Conservation (phyloP, 2,797 vertebrate genomes). For the Neosilurus mollespiculum region DNA sequence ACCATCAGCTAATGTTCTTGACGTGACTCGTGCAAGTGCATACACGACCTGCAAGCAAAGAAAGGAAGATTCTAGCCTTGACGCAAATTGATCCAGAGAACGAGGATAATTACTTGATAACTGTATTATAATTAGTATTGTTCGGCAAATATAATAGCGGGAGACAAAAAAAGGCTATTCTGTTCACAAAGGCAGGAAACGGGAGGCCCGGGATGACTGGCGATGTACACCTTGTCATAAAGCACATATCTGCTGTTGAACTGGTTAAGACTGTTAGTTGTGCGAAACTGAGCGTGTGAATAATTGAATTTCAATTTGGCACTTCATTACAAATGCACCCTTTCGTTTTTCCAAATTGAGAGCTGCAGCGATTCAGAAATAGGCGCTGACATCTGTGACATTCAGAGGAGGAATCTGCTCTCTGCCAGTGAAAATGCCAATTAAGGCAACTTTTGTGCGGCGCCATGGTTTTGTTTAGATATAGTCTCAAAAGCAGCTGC, state of each 20-base stretch:
- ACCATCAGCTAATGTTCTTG: not conserved
- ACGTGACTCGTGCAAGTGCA: not conserved
- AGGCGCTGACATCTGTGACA: constrained; percentile 72
- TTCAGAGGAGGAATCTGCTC: constrained; percentile 69
- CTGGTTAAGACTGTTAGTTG: constrained; percentile 49
- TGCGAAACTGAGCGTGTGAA: constrained; percentile 55
- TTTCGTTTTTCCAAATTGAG: constrained; percentile 65
- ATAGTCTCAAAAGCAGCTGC: constrained; percentile 66
- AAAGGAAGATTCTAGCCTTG: constrained; percentile 13
- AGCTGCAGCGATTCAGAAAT: constrained; percentile 64
- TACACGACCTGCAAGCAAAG: not conserved
- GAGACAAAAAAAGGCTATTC: constrained; percentile 15
- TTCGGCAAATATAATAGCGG: constrained; percentile 34
- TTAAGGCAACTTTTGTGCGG: constrained; percentile 61
- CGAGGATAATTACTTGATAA: constrained; percentile 39
- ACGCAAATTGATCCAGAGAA: constrained; percentile 1
- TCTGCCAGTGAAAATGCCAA: constrained; percentile 65
- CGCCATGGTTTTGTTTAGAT: constrained; percentile 62
- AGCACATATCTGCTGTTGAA: constrained; percentile 34
- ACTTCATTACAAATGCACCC: constrained; percentile 69
- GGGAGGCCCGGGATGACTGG: constrained; percentile 4
- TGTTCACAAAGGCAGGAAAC: constrained; percentile 6
- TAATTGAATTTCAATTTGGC: constrained; percentile 68
- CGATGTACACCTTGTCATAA: constrained; percentile 43
- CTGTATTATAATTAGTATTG: constrained; percentile 43